These are phyloP conservation scores for Drosophila stalkeri DNA, from an alignment of 2,888 invertebrate species.

Conservation along the genomic window DNA sequence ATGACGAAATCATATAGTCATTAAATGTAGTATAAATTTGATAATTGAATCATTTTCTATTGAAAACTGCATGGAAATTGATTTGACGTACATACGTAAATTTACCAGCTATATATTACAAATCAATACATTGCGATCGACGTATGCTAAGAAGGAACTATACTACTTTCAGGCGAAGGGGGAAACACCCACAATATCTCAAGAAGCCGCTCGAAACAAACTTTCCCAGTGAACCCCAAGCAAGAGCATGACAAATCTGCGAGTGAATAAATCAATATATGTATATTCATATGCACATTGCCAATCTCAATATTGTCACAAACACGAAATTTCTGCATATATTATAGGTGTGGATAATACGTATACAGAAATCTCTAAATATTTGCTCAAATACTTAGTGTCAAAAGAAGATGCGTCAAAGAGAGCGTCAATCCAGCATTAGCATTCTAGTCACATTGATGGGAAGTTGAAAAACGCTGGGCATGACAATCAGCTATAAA, in stretches of 20 bases:
- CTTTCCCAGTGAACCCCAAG: conserved; percentile 46
- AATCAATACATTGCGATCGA: not conserved
- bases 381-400: conserved; percentile 43
- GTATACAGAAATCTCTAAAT: conserved; percentile 13
- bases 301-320: not conserved
- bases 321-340: not conserved
- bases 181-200: conserved; percentile 42
- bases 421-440: conserved; percentile 11
- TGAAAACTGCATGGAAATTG: not conserved
- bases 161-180: conserved; percentile 1
- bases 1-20: not conserved
- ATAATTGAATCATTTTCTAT: not conserved
- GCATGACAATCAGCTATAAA: not conserved
- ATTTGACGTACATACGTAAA: not conserved
- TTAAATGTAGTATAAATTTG: not conserved
- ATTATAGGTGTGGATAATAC: not conserved
- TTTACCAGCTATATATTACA: conserved; percentile 2
- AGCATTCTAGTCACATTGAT: conserved; percentile 13
- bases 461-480: conserved; percentile 7
- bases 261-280: conserved; percentile 21
- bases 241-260: conserved; percentile 43
- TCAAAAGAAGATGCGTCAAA: conserved; percentile 13
- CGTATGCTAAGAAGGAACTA: conserved; percentile 30
- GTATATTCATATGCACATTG: not conserved
- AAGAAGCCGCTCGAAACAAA: conserved; percentile 33